These are phyloP conservation scores for Malacoraja senta DNA, from an alignment of 2,797 vertebrate genomes.

Conservation along the genomic window DNA sequence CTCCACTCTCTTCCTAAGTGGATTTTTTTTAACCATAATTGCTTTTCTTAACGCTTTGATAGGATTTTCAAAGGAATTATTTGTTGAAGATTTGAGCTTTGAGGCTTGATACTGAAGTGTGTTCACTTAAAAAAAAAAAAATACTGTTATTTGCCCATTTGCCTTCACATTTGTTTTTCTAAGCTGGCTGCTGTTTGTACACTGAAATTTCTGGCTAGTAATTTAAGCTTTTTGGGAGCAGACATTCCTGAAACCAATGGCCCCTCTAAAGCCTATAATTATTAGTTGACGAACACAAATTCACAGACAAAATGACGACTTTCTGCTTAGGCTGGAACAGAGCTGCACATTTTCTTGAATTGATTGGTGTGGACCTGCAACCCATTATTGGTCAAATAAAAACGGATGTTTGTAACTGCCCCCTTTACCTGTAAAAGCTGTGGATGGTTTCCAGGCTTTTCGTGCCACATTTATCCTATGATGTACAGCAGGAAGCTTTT, in stretches of 20 bases:
- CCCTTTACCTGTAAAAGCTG: conserved; percentile 12
- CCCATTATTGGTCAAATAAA: conserved; percentile 24
- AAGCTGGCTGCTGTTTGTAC: background rate
- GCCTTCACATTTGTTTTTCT: background rate
- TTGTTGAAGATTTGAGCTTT: background rate
- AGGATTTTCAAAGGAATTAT: background rate
- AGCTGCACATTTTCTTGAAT: conserved; percentile 17
- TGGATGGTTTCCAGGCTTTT: background rate
- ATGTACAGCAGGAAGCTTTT: conserved; percentile 27
- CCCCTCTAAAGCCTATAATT: conserved; percentile 3
- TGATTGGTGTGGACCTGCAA: conserved; percentile 17
- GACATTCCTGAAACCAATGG: conserved; percentile 5
- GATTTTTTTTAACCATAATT: background rate
- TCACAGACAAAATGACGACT: conserved; percentile 32
- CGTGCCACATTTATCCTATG: background rate
- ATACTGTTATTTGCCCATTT: background rate
- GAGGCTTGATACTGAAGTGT: background rate
- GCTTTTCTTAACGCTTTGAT: background rate
- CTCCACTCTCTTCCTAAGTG: too few relatives aligned
- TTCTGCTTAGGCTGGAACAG: background rate
- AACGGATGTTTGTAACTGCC: background rate
- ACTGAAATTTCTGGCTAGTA: background rate
- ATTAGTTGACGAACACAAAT: conserved; percentile 30
- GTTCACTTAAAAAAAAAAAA: background rate
- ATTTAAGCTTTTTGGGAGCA: conserved; percentile 6